Evolutionary conservation across 2,888 invertebrate species (phyloP), one percentile per base, ranked within the genome.

Genomic region (Lasioglossum marginatum): DNA sequence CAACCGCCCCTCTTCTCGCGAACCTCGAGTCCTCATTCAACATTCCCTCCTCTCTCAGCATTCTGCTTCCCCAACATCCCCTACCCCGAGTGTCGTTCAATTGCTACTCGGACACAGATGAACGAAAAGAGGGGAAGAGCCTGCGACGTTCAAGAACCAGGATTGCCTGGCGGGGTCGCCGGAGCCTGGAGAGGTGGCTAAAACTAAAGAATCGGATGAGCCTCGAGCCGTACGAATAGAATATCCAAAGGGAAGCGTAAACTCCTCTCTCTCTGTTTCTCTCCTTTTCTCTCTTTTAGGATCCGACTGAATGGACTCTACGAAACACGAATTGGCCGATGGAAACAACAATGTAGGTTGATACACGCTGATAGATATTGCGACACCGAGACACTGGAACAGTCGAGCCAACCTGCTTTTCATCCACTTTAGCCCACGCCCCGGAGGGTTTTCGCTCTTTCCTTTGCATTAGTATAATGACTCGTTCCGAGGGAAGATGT

Each of bases 1-100:
- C 68, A 48, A 60, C 72, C 80, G 19, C 45, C 60, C 57, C 74
- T 57, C 81, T 82, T 48, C 48, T 23, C 52, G 72, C 76, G 74
- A 76, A 77, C 75, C 81, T 77, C 85, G 87, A 92, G 87, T 90
- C 89, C 92, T 93, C 94, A 93, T 93, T 94, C 93, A 93, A 92
- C 92, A 92, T 92, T 93, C 88, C 89, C 92, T 86, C 82, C 89
- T 91, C 89, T 91, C 89, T 85, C 84, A 43, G 76, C 73, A 80
- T 86, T 83, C 88, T 72, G 40, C 86, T 81, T 76, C 85, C 76
- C 73, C 85, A 16, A 74, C 86, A 60, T 31, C 57, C 79, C 80
- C 79, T 31, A 40, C 31, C 73, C 0, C 70, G 40, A 6, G 31
- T 40, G 12, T 31, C 73, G 76, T 70, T 77, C 84, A 78, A 79